These are phyloP conservation scores for Tiliacea aurago DNA, from an alignment of 2,888 invertebrate species.

Conservation along the genomic window DNA sequence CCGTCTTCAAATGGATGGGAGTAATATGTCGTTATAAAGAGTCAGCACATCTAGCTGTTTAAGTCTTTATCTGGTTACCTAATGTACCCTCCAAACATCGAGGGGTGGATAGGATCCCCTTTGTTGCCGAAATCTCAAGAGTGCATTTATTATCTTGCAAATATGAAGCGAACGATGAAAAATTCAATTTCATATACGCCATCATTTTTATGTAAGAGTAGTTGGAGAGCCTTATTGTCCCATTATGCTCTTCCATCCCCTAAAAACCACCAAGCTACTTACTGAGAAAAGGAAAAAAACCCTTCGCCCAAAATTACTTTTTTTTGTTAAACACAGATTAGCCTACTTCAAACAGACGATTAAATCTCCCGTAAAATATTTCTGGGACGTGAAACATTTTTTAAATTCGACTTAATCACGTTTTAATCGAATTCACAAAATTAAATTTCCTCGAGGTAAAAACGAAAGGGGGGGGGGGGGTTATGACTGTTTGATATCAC, in stretches of 20 bases:
- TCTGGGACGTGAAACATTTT: constrained; percentile 57
- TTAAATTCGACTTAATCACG: constrained; percentile 59
- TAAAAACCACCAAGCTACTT: constrained; percentile 24
- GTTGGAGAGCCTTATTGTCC: constrained; percentile 7
- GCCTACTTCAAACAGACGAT: constrained; percentile 56
- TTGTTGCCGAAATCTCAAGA: constrained; percentile 23
- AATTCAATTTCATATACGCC: constrained; percentile 35
- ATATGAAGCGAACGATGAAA: constrained; percentile 29
- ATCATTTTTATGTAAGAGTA: constrained; percentile 12
- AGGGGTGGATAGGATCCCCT: constrained; percentile 13
- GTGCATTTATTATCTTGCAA: constrained; percentile 30
- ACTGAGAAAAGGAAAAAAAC: constrained; percentile 56
- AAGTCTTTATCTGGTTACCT: constrained; percentile 7
- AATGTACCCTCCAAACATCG: constrained; percentile 17
- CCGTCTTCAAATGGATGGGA: background rate
- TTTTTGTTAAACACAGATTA: constrained; percentile 60
- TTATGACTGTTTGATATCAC: constrained; percentile 84
- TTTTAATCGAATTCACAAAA: constrained; percentile 76
- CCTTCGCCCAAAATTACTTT: constrained; percentile 57
- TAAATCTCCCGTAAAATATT: constrained; percentile 57
- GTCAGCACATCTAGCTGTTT: constrained; percentile 1
- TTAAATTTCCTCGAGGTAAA: constrained; percentile 77
- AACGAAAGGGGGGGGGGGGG: constrained; percentile 72
- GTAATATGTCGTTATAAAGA: background rate
- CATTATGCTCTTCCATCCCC: constrained; percentile 9